Evolutionary conservation across 37 sponge, comb jelly and placozoan species (phyloP).

Genomic region (Theonella swinhoei): DNA sequence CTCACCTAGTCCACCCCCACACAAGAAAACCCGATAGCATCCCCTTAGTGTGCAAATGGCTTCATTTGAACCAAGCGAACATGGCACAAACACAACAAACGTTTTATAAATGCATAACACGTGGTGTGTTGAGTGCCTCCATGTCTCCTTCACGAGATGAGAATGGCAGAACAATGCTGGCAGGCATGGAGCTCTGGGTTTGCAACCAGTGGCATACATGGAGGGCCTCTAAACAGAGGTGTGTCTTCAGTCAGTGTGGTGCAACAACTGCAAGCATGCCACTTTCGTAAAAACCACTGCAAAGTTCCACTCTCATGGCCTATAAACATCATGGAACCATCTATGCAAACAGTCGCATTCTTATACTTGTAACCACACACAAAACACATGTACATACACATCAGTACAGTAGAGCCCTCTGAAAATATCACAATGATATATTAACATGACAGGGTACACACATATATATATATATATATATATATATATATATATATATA

Average conservation of each 20-base stretch:
- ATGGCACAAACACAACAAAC: not conserved
- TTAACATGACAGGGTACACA: conserved; percentile 29
- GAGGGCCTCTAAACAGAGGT: too few relatives aligned
- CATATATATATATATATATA: conserved; percentile 5
- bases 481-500: not conserved
- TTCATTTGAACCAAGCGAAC: not conserved
- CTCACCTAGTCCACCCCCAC: not conserved
- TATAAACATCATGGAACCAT: too few relatives aligned
- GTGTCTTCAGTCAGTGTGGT: too few relatives aligned
- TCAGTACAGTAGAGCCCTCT: too few relatives aligned
- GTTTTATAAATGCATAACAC: not conserved
- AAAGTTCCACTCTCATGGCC: too few relatives aligned
- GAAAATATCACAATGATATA: too few relatives aligned
- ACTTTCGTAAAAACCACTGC: too few relatives aligned
- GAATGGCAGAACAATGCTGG: not conserved
- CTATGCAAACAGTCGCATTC: too few relatives aligned
- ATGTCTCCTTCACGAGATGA: not conserved
- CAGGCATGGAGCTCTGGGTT: not conserved
- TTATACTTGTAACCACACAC: too few relatives aligned
- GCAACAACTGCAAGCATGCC: too few relatives aligned
- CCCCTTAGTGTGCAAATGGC: not conserved
- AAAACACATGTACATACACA: too few relatives aligned
- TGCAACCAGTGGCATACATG: not conserved
- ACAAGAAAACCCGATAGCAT: not conserved
- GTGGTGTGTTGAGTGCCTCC: not conserved